phyloP scores from a whole-genome alignment of 64 coral and sea anemone species.

The Dendrophyllia cribrosa region DNA sequence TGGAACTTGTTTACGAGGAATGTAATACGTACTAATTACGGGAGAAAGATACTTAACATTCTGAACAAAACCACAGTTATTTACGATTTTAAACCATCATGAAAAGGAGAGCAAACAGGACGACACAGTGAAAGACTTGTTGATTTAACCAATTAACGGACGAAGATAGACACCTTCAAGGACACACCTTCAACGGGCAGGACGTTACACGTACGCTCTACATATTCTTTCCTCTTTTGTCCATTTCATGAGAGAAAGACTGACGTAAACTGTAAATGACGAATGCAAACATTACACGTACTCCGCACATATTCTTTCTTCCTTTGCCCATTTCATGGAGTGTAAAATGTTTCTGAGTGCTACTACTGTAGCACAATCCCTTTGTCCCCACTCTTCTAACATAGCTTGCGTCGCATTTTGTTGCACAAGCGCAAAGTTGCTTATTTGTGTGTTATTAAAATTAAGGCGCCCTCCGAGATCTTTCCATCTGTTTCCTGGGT shows the following conservation, averaged over 20 bases:
- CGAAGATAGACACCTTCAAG: not conserved
- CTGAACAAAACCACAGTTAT: too few relatives aligned
- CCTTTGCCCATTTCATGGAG: constrained; percentile 36
- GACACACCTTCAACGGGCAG: not conserved
- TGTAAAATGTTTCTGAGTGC: not conserved
- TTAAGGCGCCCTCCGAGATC: constrained; percentile 23
- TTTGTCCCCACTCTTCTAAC: constrained; percentile 57
- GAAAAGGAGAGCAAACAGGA: too few relatives aligned
- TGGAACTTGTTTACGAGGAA: not conserved
- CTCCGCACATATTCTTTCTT: constrained; percentile 3
- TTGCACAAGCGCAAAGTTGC: constrained; percentile 47
- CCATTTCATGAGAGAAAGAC: not conserved
- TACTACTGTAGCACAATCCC: constrained; percentile 13
- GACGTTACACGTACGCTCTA: not conserved
- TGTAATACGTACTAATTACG: too few relatives aligned
- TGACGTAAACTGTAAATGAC: not conserved
- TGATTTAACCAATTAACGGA: not conserved
- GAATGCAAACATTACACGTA: constrained; percentile 6
- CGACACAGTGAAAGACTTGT: too few relatives aligned
- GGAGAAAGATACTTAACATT: too few relatives aligned
- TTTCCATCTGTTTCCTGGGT: constrained; percentile 72
- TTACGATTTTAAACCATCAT: too few relatives aligned
- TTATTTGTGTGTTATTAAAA: constrained; percentile 42
- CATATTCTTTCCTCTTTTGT: too few relatives aligned
- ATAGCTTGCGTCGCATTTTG: constrained; percentile 35